Conservation (phyloP, 2,888 invertebrate genomes). For the Hirtodrosophila histrioides region DNA sequence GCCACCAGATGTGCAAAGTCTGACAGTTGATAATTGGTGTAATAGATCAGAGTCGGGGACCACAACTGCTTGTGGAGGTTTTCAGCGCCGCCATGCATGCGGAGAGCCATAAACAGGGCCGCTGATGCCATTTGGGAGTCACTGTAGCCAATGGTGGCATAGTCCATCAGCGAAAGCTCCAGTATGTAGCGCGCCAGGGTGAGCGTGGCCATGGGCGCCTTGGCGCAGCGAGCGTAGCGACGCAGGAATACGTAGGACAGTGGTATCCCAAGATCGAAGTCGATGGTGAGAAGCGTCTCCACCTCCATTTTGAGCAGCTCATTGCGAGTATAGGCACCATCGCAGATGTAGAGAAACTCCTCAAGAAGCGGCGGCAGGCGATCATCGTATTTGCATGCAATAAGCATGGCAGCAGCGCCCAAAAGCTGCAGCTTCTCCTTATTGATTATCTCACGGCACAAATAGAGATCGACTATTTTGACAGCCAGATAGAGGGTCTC, state of each 20-base stretch:
- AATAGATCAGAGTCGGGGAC: slow-evolving; percentile 91
- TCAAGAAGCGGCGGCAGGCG: slow-evolving; percentile 96
- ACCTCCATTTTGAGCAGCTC: slow-evolving; percentile 97
- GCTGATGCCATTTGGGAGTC: slow-evolving; percentile 97
- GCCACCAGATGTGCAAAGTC: slow-evolving; percentile 90
- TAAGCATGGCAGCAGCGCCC: slow-evolving; percentile 95
- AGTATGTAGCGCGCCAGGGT: slow-evolving; percentile 97
- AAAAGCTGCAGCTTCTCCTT: slow-evolving; percentile 95
- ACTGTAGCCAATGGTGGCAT: slow-evolving; percentile 89
- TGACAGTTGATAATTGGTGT: slow-evolving; percentile 90
- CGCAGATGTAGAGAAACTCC: slow-evolving; percentile 98
- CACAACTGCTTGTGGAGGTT: slow-evolving; percentile 85
- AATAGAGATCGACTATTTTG: slow-evolving; percentile 96
- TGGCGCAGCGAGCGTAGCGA: slow-evolving; percentile 96
- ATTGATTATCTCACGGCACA: slow-evolving; percentile 88
- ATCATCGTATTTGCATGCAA: slow-evolving; percentile 98
- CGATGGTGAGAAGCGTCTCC: slow-evolving; percentile 91
- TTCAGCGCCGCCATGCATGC: slow-evolving; percentile 88
- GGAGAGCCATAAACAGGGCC: slow-evolving; percentile 93
- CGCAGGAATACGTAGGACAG: slow-evolving; percentile 98
- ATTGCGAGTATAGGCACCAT: slow-evolving; percentile 94
- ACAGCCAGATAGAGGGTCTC: slow-evolving; percentile 98
- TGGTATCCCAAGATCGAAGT: slow-evolving; percentile 97
- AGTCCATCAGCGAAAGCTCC: slow-evolving; percentile 97
- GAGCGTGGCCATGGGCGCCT: slow-evolving; percentile 94